These are phyloP conservation scores for Semibalanus balanoides DNA, from an alignment of 1,140 invertebrate genomes.

Conservation along the genomic window DNA sequence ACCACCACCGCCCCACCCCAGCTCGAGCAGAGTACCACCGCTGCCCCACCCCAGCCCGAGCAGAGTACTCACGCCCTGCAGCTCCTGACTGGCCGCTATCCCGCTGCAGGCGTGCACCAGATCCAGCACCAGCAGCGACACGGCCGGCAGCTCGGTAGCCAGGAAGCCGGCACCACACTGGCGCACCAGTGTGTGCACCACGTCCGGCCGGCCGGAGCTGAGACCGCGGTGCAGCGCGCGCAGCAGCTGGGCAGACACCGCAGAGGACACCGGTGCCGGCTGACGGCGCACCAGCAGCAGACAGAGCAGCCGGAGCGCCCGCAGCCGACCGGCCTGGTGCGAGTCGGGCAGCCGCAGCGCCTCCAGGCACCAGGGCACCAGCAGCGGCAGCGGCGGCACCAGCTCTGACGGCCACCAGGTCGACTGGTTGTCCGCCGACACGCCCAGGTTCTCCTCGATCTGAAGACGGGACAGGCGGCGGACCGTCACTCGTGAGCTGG, in stretches of 20 bases:
- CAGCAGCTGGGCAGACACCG: conserved; percentile 56
- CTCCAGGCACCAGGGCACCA: conserved; percentile 71
- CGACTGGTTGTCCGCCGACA: conserved; percentile 54
- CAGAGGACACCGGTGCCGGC: background rate
- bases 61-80: conserved; percentile 43
- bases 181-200: conserved; percentile 48
- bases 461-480: conserved; percentile 22
- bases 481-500: too few relatives aligned
- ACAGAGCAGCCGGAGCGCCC: conserved; percentile 64
- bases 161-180: conserved; percentile 68
- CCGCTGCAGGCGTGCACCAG: conserved; percentile 79
- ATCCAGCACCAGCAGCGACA: conserved; percentile 70
- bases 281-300: conserved; percentile 44
- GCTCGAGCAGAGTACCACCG: too few relatives aligned
- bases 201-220: conserved; percentile 33
- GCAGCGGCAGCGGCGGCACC: conserved; percentile 63
- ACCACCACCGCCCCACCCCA: background rate
- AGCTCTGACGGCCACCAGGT: conserved; percentile 53
- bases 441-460: conserved; percentile 58
- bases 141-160: conserved; percentile 72
- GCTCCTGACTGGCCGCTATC: conserved; percentile 64
- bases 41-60: too few relatives aligned
- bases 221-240: conserved; percentile 65
- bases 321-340: conserved; percentile 55
- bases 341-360: conserved; percentile 50